A percentile compares a stretch with the other conserved stretches of the same genome.
Evolutionary conservation across 2,113 vertebrate genomes (phyloP).

Genomic region (Gymnarchus niloticus): DNA sequence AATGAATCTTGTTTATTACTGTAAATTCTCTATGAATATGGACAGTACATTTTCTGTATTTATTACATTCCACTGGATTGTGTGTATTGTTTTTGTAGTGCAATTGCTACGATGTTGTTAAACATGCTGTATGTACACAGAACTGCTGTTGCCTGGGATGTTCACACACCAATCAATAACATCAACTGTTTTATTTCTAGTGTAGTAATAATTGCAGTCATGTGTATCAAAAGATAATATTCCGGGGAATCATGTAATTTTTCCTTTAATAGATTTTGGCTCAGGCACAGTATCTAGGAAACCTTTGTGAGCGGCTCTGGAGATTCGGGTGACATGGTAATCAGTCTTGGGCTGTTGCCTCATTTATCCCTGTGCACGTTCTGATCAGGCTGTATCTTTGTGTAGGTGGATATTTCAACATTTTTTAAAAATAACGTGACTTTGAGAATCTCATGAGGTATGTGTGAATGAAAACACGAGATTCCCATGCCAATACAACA

Average conservation of each 20-base stretch:
- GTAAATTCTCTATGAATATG: not conserved
- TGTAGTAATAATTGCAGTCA: not conserved
- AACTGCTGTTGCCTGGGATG: not conserved
- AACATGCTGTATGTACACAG: not conserved
- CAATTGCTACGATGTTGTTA: not conserved
- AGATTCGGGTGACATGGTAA: not conserved
- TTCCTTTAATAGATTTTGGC: not conserved
- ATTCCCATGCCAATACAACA: not conserved
- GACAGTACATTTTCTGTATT: no score
- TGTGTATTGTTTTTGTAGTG: not conserved
- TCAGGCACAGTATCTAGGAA: not conserved
- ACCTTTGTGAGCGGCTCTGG: not conserved
- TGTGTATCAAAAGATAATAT: not conserved
- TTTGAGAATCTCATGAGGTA: not conserved
- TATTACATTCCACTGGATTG: not conserved
- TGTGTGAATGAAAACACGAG: not conserved
- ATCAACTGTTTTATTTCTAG: not conserved
- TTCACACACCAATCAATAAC: not conserved
- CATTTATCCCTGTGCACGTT: not conserved
- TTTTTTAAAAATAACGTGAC: not conserved
- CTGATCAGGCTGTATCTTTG: not conserved
- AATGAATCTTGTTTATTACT: not conserved
- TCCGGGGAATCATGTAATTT: not conserved
- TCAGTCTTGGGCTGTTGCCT: not conserved
- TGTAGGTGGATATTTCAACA: not conserved